Percentiles rank a stretch among this genome's conserved stretches.
phyloP scores from a whole-genome alignment of 2,797 vertebrate genomes.

The Caiman crocodilus region DNA sequence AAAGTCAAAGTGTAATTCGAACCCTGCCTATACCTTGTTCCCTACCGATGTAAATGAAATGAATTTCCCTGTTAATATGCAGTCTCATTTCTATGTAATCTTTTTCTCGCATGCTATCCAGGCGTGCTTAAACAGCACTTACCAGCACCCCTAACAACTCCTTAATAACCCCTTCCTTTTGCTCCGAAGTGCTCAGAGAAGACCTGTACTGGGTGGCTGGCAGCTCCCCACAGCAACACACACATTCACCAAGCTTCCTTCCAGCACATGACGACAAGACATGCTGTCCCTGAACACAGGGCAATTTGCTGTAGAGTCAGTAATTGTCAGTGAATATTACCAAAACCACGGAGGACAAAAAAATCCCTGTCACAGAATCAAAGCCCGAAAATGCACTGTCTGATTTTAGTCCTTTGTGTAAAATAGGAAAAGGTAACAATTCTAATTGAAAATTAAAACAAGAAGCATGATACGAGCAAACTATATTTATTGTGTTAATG shows the following conservation, averaged over 20 bases:
- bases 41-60: not conserved
- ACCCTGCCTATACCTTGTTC: rapidly evolving
- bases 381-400: not conserved
- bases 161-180: not conserved
- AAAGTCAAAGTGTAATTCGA: not conserved
- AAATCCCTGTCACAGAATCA: slow-evolving; percentile 15
- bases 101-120: not conserved
- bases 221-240: not conserved
- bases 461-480: slow-evolving; percentile 60
- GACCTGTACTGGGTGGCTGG: not conserved
- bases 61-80: not conserved
- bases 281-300: slow-evolving; percentile 44
- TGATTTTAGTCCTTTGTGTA: slow-evolving; percentile 1
- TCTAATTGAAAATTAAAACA: slow-evolving; percentile 77
- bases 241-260: slow-evolving; percentile 19
- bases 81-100: not conserved
- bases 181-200: not conserved
- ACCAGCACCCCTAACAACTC: not conserved
- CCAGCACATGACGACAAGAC: slow-evolving; percentile 17
- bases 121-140: slow-evolving; percentile 11
- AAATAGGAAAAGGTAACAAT: slow-evolving; percentile 53
- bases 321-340: slow-evolving; percentile 55
- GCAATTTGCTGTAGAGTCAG: slow-evolving; percentile 35
- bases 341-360: slow-evolving; percentile 8
- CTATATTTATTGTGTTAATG: slow-evolving; percentile 81